These are phyloP conservation scores for Paramormyrops kingsleyae DNA, from an alignment of 2,113 vertebrate species.

Conservation along the genomic window DNA sequence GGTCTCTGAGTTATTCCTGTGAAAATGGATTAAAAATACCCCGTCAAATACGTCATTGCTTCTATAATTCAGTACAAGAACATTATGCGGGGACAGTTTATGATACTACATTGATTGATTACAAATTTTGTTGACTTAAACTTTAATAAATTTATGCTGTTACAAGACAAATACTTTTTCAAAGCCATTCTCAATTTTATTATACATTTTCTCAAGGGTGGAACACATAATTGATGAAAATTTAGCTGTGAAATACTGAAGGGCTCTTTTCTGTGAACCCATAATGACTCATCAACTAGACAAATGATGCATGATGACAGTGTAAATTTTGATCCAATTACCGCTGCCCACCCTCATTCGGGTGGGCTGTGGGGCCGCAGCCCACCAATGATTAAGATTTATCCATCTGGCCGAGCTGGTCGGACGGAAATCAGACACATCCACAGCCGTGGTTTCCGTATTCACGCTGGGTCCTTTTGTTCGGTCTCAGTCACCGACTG, in stretches of 20 bases:
- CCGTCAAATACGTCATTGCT: neutral
- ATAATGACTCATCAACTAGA: neutral
- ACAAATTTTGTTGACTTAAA: neutral
- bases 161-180: neutral
- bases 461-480: neutral
- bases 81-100: neutral
- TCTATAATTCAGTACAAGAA: neutral
- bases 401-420: neutral
- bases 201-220: neutral
- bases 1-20: slow-evolving; percentile 86
- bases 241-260: slow-evolving; percentile 5
- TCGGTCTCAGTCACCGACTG: neutral
- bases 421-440: neutral
- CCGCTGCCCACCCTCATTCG: neutral
- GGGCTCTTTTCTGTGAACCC: neutral
- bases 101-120: neutral
- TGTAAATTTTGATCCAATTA: slow-evolving; percentile 5
- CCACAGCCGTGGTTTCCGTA: neutral
- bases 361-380: neutral
- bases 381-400: neutral
- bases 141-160: neutral
- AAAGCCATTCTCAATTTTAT: slow-evolving; percentile 3
- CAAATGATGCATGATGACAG: neutral
- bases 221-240: neutral
- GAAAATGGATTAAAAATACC: slow-evolving; percentile 29